Percentiles rank a stretch among this genome's conserved stretches.
Conservation (phyloP, 2,888 invertebrate genomes). For the Plemyria rubiginata region DNA sequence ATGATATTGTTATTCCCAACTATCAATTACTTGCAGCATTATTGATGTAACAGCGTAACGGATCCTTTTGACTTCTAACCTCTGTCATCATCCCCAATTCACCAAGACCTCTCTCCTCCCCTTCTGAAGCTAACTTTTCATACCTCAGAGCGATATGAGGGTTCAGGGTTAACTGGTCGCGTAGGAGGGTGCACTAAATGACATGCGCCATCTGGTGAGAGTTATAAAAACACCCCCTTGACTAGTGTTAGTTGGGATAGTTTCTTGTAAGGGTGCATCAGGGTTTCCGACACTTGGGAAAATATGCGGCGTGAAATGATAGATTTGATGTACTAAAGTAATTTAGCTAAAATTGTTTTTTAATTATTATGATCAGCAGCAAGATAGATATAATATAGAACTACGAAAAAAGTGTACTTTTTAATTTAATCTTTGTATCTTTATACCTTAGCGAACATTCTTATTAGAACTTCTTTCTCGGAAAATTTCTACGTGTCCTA, state of each 20-base stretch:
- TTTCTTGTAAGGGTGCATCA: slow-evolving; percentile 73
- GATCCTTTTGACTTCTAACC: slow-evolving; percentile 81
- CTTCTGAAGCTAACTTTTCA: slow-evolving; percentile 4
- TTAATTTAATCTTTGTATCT: too few species aligned
- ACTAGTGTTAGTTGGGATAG: slow-evolving; percentile 71
- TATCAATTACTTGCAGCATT: slow-evolving; percentile 71
- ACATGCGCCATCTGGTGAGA: slow-evolving; percentile 78
- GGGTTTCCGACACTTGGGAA: slow-evolving; percentile 34
- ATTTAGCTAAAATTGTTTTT: neutral
- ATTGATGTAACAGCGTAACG: slow-evolving; percentile 74
- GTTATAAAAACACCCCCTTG: slow-evolving; percentile 80
- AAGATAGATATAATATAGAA: too few species aligned
- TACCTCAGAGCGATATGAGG: slow-evolving; percentile 34
- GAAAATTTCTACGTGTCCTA: too few species aligned
- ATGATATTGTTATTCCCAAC: slow-evolving; percentile 76
- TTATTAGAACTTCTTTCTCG: too few species aligned
- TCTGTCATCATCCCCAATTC: slow-evolving; percentile 56
- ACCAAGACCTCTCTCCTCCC: slow-evolving; percentile 44
- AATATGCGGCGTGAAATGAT: slow-evolving; percentile 3
- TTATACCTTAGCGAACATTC: too few species aligned
- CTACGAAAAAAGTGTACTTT: too few species aligned
- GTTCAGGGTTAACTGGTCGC: slow-evolving; percentile 50
- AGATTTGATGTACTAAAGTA: neutral
- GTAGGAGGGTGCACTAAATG: slow-evolving; percentile 73
- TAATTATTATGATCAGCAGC: too few species aligned